Evolutionary conservation across 2,797 vertebrate species (phyloP).

Genomic region (Myotis pilosus): DNA sequence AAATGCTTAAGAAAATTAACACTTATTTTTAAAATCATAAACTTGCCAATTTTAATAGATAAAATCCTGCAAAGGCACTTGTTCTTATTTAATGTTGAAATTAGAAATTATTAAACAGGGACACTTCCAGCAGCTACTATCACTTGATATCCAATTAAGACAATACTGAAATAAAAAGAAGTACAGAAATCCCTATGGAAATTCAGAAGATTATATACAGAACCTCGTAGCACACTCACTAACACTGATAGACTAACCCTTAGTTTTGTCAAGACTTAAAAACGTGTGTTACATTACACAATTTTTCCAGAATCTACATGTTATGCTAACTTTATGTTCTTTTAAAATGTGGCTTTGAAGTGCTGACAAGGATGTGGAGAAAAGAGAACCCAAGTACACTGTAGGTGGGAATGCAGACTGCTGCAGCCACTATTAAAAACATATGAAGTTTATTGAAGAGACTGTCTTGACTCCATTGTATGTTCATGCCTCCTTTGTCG

Average conservation of each 20-base stretch:
- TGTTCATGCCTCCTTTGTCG: too few relatives aligned
- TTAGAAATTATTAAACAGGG: constrained; percentile 42
- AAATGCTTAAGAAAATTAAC: not conserved
- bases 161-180: constrained; percentile 42
- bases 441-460: not conserved
- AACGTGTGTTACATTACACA: not conserved
- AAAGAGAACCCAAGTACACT: not conserved
- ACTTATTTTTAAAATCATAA: not conserved
- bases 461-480: too few relatives aligned
- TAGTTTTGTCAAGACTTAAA: constrained; percentile 47
- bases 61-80: not conserved
- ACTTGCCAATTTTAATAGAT: not conserved
- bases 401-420: not conserved
- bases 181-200: constrained; percentile 28
- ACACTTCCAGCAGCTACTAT: not conserved
- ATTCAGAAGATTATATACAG: not conserved
- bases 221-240: not conserved
- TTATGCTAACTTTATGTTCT: not conserved
- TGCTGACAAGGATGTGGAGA: not conserved
- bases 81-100: constrained; percentile 48
- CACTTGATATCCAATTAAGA: constrained; percentile 52
- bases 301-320: not conserved
- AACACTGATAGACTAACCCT: not conserved
- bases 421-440: not conserved
- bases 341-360: not conserved